Conservation (phyloP, 1,140 invertebrate species). For the Drosophila ercepeae region DNA sequence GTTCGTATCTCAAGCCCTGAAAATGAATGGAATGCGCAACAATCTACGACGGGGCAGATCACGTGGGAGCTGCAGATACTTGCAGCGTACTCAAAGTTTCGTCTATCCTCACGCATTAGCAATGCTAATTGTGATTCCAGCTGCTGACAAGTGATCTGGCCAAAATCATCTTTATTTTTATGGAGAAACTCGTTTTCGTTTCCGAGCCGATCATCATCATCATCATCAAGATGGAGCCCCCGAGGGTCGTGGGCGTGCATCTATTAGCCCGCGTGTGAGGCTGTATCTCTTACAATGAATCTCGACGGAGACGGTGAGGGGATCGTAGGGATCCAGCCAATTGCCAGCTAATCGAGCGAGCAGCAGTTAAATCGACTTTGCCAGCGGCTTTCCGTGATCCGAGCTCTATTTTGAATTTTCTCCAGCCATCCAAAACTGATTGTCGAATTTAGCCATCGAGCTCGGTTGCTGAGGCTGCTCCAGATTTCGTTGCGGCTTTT, state of each 20-base stretch:
- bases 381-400: slow-evolving; percentile 3
- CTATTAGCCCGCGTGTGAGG: slow-evolving; percentile 56
- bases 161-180: slow-evolving; percentile 77
- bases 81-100: slow-evolving; percentile 34
- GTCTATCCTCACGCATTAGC: slow-evolving; percentile 64
- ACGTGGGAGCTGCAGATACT: slow-evolving; percentile 56
- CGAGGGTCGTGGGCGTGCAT: slow-evolving; percentile 72
- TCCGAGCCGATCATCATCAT: slow-evolving; percentile 18
- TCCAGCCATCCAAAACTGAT: slow-evolving; percentile 28
- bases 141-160: slow-evolving; percentile 67
- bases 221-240: slow-evolving; percentile 31
- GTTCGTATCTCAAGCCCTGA: slow-evolving; percentile 21
- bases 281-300: slow-evolving; percentile 58
- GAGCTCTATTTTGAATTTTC: slow-evolving; percentile 11
- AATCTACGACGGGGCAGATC: slow-evolving; percentile 21
- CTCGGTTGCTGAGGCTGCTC: slow-evolving; percentile 8
- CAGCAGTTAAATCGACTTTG: slow-evolving; percentile 39
- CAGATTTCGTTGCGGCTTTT: slow-evolving; percentile 13
- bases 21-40: slow-evolving; percentile 21
- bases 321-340: background rate
- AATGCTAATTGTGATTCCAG: slow-evolving; percentile 67
- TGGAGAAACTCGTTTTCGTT: slow-evolving; percentile 71
- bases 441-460: slow-evolving; percentile 12
- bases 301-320: slow-evolving; percentile 1
- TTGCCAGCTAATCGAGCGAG: slow-evolving; percentile 42